A percentile compares a stretch with the other conserved stretches of the same genome.
phyloP scores from a whole-genome alignment of 2,113 vertebrate genomes.

The Tangachromis dhanisi region DNA sequence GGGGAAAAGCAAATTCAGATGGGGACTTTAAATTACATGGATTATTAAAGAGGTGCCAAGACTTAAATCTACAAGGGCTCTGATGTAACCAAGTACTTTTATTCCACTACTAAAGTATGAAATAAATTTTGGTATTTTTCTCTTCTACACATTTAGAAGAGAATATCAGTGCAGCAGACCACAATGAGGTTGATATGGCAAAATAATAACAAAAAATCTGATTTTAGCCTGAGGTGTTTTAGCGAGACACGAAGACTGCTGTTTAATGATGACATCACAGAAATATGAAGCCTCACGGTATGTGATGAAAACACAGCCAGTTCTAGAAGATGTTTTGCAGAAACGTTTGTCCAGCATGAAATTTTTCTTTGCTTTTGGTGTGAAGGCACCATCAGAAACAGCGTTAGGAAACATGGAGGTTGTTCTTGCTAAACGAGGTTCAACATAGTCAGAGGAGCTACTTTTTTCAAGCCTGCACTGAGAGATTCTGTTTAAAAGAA shows the following conservation, averaged over 20 bases:
- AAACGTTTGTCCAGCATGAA: not conserved
- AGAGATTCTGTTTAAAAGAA: not conserved
- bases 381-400: not conserved
- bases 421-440: not conserved
- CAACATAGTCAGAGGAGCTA: not conserved
- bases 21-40: not conserved
- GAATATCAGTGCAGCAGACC: not conserved
- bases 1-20: not conserved
- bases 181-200: not conserved
- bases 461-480: not conserved
- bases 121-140: not conserved
- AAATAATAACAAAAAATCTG: not conserved
- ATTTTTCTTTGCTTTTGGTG: not conserved
- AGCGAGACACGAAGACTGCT: not conserved
- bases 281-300: not conserved
- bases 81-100: not conserved
- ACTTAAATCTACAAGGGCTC: not conserved
- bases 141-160: not conserved
- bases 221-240: not conserved
- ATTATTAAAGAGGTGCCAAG: rapidly evolving
- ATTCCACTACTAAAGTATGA: not conserved
- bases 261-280: not conserved
- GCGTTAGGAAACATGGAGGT: not conserved
- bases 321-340: not conserved
- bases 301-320: not conserved